Percentiles rank a stretch among this genome's conserved stretches.
Evolutionary conservation across 1,140 invertebrate species (phyloP).

Genomic region (Eueides isabella): DNA sequence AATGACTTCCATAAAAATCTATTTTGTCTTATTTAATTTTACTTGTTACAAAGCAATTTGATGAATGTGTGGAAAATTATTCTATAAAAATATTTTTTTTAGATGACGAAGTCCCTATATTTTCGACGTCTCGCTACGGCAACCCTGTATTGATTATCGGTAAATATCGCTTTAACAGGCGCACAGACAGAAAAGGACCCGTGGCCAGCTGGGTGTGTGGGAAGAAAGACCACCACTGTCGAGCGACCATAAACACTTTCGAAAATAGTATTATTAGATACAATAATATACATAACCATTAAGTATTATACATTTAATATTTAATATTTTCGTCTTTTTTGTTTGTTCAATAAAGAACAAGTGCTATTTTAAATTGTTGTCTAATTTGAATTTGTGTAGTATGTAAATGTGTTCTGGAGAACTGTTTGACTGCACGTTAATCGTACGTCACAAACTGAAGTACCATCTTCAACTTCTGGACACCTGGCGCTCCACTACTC

Average conservation of each 20-base stretch:
- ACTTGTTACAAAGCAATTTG: too few relatives aligned
- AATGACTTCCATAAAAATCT: too few relatives aligned
- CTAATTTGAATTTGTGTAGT: too few relatives aligned
- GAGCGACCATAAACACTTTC: conserved; percentile 39
- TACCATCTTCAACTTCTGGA: too few relatives aligned
- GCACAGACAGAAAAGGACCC: conserved; percentile 44
- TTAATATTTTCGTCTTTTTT: neutral
- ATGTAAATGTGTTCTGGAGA: too few relatives aligned
- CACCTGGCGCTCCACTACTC: too few relatives aligned
- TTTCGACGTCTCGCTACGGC: conserved; percentile 45
- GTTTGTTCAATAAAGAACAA: too few relatives aligned
- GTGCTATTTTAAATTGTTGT: too few relatives aligned
- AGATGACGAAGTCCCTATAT: conserved; percentile 32
- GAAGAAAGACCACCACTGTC: conserved; percentile 41
- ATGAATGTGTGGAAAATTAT: too few relatives aligned
- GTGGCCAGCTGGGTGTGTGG: conserved; percentile 45
- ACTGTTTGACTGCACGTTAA: too few relatives aligned
- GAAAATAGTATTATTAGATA: conserved; percentile 39
- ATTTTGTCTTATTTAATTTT: too few relatives aligned
- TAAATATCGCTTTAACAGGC: conserved; percentile 51
- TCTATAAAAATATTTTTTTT: conserved; percentile 14
- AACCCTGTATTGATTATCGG: conserved; percentile 51
- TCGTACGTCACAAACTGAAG: too few relatives aligned
- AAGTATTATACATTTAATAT: conserved; percentile 15
- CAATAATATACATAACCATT: conserved; percentile 48